phyloP scores from a whole-genome alignment of 2,888 invertebrate genomes.

The Melanotus villosus region DNA sequence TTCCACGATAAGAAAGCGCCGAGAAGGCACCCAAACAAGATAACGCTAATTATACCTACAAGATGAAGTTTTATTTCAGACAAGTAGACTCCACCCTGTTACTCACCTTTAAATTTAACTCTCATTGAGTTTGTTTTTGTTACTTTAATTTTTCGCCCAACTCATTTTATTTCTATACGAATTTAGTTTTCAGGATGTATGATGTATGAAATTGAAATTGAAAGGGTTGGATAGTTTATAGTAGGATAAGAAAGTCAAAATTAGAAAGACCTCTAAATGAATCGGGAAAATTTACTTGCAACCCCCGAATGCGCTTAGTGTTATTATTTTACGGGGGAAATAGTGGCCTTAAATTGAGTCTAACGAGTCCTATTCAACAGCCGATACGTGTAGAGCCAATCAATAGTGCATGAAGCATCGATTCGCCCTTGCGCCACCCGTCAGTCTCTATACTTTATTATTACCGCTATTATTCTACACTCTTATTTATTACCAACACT shows the following conservation, averaged over 20 bases:
- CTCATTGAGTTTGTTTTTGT: too few species aligned
- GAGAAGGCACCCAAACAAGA: conserved; percentile 17
- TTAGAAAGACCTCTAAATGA: conserved; percentile 4
- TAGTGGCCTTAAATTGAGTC: conserved; percentile 67
- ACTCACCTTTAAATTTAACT: background rate
- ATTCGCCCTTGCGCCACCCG: conserved; percentile 48
- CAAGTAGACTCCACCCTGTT: background rate
- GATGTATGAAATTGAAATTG: too few species aligned
- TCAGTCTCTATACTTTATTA: conserved; percentile 45
- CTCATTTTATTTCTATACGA: too few species aligned
- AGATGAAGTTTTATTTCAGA: conserved; percentile 1
- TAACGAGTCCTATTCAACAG: conserved; percentile 68
- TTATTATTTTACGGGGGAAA: conserved; percentile 64
- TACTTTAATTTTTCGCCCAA: too few species aligned
- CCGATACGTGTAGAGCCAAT: conserved; percentile 64
- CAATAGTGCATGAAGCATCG: conserved; percentile 60
- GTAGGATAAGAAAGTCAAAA: background rate
- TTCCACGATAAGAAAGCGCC: conserved; percentile 17
- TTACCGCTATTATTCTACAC: conserved; percentile 42
- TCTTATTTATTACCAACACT: conserved; percentile 46
- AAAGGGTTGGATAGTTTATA: too few species aligned
- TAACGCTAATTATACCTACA: conserved; percentile 13
- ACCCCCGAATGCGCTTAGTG: conserved; percentile 43
- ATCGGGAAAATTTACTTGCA: conserved; percentile 31
- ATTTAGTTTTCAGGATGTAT: too few species aligned